Evolutionary conservation across 1,140 invertebrate species (phyloP).

Genomic region (Zaprionus tsacasi): DNA sequence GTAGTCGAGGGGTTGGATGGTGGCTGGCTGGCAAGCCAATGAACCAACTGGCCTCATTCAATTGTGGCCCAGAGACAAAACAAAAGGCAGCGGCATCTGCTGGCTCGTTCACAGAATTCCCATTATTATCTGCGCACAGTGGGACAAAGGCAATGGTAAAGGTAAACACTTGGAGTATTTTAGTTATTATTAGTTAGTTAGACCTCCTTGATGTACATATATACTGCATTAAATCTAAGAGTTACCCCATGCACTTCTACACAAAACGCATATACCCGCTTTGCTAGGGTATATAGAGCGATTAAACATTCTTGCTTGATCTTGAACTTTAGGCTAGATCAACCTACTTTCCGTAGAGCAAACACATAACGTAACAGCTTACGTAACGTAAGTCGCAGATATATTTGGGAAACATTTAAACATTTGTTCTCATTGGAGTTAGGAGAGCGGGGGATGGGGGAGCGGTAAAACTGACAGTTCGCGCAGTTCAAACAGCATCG

Average conservation of each 20-base stretch:
- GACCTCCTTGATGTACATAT: too few relatives aligned
- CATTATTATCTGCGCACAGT: slow-evolving; percentile 22
- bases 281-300: not conserved
- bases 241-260: not conserved
- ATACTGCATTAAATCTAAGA: not conserved
- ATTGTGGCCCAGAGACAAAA: slow-evolving; percentile 10
- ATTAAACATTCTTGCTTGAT: not conserved
- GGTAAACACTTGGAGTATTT: too few relatives aligned
- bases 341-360: not conserved
- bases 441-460: not conserved
- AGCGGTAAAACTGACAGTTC: not conserved
- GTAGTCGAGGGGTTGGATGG: not conserved
- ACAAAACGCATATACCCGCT: not conserved
- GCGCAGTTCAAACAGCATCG: slow-evolving; percentile 31
- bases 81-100: slow-evolving; percentile 10
- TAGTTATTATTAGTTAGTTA: too few relatives aligned
- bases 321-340: not conserved
- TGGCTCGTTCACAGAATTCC: slow-evolving; percentile 17
- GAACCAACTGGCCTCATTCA: slow-evolving; percentile 2
- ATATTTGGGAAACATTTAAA: slow-evolving; percentile 7
- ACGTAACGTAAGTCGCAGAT: slow-evolving; percentile 25
- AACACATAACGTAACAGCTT: slow-evolving; percentile 48
- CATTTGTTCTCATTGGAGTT: not conserved
- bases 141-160: slow-evolving; percentile 2
- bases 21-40: not conserved